phyloP scores from a whole-genome alignment of 2,797 vertebrate species.

The Rachycentron canadum region DNA sequence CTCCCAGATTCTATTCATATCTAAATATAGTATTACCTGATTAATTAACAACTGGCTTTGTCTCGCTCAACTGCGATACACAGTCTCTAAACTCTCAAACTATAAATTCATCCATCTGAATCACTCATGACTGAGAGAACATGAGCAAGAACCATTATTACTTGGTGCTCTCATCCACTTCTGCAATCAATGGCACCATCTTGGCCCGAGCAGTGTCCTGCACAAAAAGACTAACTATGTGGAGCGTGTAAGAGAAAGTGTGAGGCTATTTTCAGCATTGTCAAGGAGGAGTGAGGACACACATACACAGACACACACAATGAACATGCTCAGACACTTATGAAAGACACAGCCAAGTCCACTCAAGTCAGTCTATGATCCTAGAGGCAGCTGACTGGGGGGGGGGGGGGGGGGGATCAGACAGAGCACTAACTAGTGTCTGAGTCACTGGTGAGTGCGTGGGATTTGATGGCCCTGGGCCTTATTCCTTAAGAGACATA shows the following conservation, averaged over 20 bases:
- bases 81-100: constrained; percentile 37
- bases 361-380: constrained; percentile 58
- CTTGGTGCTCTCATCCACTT: constrained; percentile 61
- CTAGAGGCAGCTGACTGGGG: constrained; percentile 58
- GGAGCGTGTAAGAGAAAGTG: constrained; percentile 71
- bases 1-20: constrained; percentile 40
- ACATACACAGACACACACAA: constrained; percentile 25
- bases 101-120: constrained; percentile 53
- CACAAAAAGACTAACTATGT: constrained; percentile 60
- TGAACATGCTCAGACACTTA: constrained; percentile 46
- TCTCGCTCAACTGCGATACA: constrained; percentile 9
- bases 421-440: constrained; percentile 50
- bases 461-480: constrained; percentile 42
- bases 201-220: constrained; percentile 15
- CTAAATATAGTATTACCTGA: constrained; percentile 34
- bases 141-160: constrained; percentile 56
- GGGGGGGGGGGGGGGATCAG: constrained; percentile 50
- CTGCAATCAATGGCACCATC: constrained; percentile 69
- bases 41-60: constrained; percentile 43
- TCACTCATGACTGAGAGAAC: constrained; percentile 47
- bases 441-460: constrained; percentile 77
- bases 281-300: constrained; percentile 38
- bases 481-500: constrained; percentile 34
- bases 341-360: constrained; percentile 69
- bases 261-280: constrained; percentile 70